Base-by-base conservation (phyloP, 2,113 vertebrate species). In the Indri indri region DNA sequence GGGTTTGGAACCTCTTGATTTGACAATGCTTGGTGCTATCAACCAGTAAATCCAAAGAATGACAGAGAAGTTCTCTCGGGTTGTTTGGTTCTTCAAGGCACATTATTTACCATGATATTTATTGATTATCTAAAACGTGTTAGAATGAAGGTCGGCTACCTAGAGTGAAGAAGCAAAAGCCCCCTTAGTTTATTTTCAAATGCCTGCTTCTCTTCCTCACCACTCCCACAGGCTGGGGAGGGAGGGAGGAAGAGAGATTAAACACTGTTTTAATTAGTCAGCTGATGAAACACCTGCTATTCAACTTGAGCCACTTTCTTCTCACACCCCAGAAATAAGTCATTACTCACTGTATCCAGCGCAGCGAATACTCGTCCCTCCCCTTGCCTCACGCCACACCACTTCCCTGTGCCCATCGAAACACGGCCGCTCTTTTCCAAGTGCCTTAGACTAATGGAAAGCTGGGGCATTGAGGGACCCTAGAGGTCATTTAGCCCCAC, bases 321-420 rank as follows among this genome's bases (percentile, higher is more conserved):
- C 74, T 95, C 57, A 90, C 63, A 59, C 27, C 82, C 74, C 70
- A 77, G 94, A 97, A 96, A 96, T 94, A 90, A 93, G 86, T 70
- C n/a, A 42, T 90, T 90, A 88, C 88, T 94, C 95, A 76, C 7
- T 71, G 37, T 88, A 30, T 54, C 88, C 79, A 65, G 37, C 30
- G 34, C 70, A 79, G 61, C 42, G 50, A 88, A 73, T 40, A 40
- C 87, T n/a, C 42, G 30, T 50, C 45, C 61, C 87, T 70, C 32
- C 42, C 59, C 76, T 45, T 32, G 34, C 37, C 34, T 90, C 47
- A 50, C 22, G 59, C 54, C 73, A 71, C 52, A 52, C 32, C 80
- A 59, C 70, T 82, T 57, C 70, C 37, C 63, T 25, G 40, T 37
- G 40, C 86, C 85, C 88, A 91, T 63, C 37, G 42, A 22, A 93